Conservation (phyloP, 1,140 invertebrate genomes). For the Microvelia longipes region DNA sequence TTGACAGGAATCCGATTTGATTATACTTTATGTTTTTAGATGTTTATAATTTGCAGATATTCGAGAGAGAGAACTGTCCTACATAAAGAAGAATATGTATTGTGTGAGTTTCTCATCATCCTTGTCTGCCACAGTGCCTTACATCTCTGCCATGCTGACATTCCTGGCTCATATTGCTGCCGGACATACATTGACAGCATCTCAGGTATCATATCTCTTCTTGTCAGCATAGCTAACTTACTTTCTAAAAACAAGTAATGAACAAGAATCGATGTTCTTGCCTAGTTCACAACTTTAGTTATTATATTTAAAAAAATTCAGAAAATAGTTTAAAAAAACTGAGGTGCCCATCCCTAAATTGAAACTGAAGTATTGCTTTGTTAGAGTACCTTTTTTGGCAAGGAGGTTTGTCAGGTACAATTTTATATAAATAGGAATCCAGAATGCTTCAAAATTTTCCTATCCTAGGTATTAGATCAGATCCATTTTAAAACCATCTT, state of each 20-base stretch:
- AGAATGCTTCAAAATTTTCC: too few species aligned
- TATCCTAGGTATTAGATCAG: too few species aligned
- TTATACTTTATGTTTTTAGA: too few species aligned
- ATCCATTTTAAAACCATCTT: too few species aligned
- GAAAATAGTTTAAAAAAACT: slow-evolving; percentile 1
- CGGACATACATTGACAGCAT: slow-evolving; percentile 41
- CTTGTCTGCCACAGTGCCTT: slow-evolving; percentile 42
- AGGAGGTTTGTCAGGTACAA: too few species aligned
- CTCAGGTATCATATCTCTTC: slow-evolving; percentile 41
- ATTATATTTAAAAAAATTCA: neutral
- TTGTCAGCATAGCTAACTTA: too few species aligned
- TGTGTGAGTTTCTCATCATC: slow-evolving; percentile 45
- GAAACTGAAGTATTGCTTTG: too few species aligned
- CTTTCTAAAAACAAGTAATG: too few species aligned
- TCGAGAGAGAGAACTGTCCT: slow-evolving; percentile 36
- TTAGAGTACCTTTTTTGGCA: too few species aligned
- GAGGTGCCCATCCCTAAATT: too few species aligned
- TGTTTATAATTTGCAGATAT: slow-evolving; percentile 31
- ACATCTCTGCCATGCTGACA: slow-evolving; percentile 43
- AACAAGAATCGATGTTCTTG: neutral
- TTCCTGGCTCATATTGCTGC: slow-evolving; percentile 44
- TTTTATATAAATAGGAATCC: too few species aligned
- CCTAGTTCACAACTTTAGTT: slow-evolving; percentile 7
- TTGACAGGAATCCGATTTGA: too few species aligned
- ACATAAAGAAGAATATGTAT: slow-evolving; percentile 40